A percentile compares a stretch with the other conserved stretches of the same genome.
Evolutionary conservation across 2,888 invertebrate species (phyloP).

Genomic region (Clusia tigrina): DNA sequence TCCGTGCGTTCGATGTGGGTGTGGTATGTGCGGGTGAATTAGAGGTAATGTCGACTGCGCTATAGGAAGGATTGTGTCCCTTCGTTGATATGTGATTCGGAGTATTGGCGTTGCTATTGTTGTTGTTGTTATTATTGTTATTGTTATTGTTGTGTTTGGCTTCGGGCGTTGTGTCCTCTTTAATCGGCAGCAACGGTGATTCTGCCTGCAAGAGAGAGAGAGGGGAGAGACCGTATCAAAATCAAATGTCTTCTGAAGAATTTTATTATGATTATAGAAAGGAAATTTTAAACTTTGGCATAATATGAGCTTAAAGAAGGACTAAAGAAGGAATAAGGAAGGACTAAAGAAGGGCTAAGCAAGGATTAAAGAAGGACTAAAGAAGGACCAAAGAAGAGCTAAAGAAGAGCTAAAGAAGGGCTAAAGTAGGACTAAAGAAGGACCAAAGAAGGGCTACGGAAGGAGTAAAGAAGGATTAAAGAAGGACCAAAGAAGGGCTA

Average conservation of each 20-base stretch:
- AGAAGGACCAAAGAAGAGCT: too few relatives aligned
- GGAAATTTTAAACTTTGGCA: neutral
- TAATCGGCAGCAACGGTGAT: slow-evolving; percentile 56
- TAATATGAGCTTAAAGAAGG: neutral
- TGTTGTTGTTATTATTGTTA: slow-evolving; percentile 32
- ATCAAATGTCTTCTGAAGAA: neutral
- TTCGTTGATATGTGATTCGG: slow-evolving; percentile 51
- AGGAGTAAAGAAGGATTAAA: too few relatives aligned
- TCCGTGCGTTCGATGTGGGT: slow-evolving; percentile 29
- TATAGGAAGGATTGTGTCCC: slow-evolving; percentile 31
- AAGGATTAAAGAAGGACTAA: too few relatives aligned
- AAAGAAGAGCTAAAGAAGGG: too few relatives aligned
- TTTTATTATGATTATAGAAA: neutral
- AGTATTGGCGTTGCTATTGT: slow-evolving; percentile 22
- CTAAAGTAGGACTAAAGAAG: too few relatives aligned
- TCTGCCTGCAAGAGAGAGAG: slow-evolving; percentile 50
- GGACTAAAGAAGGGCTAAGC: too few relatives aligned
- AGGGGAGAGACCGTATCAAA: neutral
- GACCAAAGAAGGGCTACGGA: too few relatives aligned
- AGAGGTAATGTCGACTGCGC: slow-evolving; percentile 24
- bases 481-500: too few relatives aligned
- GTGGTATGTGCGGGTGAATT: slow-evolving; percentile 23
- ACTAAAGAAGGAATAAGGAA: neutral
- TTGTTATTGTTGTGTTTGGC: slow-evolving; percentile 34
- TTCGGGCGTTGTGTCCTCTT: slow-evolving; percentile 39